Evolutionary conservation across 2,888 invertebrate genomes (phyloP), one percentile per base, ranked within the genome.

Genomic region (Girardia tigrina): DNA sequence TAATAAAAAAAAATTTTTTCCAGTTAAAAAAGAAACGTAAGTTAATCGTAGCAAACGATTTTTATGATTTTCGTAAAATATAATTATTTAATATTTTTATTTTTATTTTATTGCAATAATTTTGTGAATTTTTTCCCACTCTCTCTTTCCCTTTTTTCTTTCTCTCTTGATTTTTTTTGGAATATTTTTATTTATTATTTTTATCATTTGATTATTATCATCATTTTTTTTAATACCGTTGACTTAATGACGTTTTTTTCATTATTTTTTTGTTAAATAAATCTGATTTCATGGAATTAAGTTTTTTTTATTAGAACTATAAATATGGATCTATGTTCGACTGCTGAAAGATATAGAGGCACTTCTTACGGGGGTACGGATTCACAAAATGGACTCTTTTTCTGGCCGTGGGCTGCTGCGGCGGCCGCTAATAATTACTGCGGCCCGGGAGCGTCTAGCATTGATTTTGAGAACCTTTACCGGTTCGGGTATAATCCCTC

Each of bases 391-490:
- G 42, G 42, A 26, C 26, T 74, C 12, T 74, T 74, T 28, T 74
- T 36, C 42, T 42, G 42, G 42, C 56, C 42, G 16, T 36, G 42
- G 42, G 74, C 74, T 4, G 74, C 74, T 26, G 42, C 74, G 4
- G 56, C 56, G 23, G 56, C 56, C n/a, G 56, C 56, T 16, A 56
- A 56, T 16, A 56, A 56, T 16, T 74, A 74, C 20, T 42, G 74
- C 16, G 23, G 56, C 23, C 74, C 74, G 1, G 74, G 56, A 26
- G 74, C 74, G 16, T 69, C 74, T 8, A 74, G 56, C 42, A 42
- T 69, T 26, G 74, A 74, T 26, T 69, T 74, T 42, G 74, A 74
- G 56, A 26, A 23, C 69, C 74, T 74, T 28, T 74, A 74, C 20
- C 56, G 74, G 12, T 28, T 74, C 42, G 74, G 74, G 23, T 74